These are phyloP conservation scores for Larimichthys crocea DNA, from an alignment of 2,113 vertebrate species.

Conservation along the genomic window DNA sequence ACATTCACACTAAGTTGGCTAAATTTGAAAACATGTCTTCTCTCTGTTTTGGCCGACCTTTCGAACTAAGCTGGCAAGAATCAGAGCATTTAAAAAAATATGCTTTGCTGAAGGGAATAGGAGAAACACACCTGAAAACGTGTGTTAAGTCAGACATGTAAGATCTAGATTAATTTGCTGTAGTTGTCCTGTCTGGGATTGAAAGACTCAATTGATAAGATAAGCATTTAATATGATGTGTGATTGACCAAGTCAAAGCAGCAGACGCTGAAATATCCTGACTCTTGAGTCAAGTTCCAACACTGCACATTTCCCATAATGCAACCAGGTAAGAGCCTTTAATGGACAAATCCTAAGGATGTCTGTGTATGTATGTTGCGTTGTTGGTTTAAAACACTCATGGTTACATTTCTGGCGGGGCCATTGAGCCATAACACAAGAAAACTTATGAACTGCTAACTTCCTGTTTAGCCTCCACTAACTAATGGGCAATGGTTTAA, in stretches of 20 bases:
- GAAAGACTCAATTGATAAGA: too few species aligned
- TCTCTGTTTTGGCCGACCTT: not conserved
- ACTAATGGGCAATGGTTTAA: too few species aligned
- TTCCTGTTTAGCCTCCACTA: too few species aligned
- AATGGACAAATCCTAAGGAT: not conserved
- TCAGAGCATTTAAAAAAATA: not conserved
- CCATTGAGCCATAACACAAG: too few species aligned
- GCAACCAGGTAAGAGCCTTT: not conserved
- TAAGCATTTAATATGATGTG: not conserved
- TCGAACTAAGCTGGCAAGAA: not conserved
- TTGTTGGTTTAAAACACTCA: too few species aligned
- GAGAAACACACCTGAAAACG: not conserved
- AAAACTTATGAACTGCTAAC: too few species aligned
- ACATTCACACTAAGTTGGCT: constrained; percentile 4
- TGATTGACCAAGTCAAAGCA: not conserved
- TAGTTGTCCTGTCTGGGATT: not conserved
- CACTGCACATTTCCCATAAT: not conserved
- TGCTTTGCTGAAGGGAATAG: not conserved
- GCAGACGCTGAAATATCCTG: not conserved
- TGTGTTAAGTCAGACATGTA: not conserved
- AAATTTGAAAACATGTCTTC: not conserved
- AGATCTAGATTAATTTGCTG: not conserved
- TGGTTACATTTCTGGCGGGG: too few species aligned
- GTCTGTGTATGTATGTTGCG: too few species aligned
- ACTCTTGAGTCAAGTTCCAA: not conserved